Percentiles rank a stretch among this genome's conserved stretches.
phyloP scores from a whole-genome alignment of 2,888 invertebrate species.

The Amorpha juglandis region DNA sequence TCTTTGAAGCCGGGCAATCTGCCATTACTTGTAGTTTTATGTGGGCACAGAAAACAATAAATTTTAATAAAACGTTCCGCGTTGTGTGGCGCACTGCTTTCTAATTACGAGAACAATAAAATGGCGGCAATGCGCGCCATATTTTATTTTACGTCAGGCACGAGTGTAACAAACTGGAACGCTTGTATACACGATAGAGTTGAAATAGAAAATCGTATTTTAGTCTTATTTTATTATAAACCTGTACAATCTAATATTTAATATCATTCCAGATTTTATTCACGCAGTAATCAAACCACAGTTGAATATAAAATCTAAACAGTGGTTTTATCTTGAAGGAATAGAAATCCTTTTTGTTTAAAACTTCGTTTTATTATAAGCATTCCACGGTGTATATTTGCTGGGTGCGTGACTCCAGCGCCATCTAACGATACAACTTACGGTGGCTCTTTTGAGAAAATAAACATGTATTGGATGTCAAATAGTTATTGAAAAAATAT shows the following conservation, averaged over 20 bases:
- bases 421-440: too few species aligned
- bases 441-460: too few species aligned
- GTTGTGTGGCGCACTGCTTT: slow-evolving; percentile 43
- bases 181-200: slow-evolving; percentile 38
- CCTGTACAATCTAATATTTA: slow-evolving; percentile 20
- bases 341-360: background rate
- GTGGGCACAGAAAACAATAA: slow-evolving; percentile 25
- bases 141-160: slow-evolving; percentile 38
- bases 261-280: background rate
- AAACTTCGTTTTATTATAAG: too few species aligned
- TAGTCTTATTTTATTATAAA: slow-evolving; percentile 35
- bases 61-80: slow-evolving; percentile 42
- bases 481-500: too few species aligned
- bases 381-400: too few species aligned
- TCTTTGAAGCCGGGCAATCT: background rate
- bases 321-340: background rate
- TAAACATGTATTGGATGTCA: too few species aligned
- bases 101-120: slow-evolving; percentile 55
- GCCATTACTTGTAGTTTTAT: slow-evolving; percentile 5
- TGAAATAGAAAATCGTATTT: slow-evolving; percentile 39
- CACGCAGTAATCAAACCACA: background rate
- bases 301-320: background rate
- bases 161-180: slow-evolving; percentile 40
- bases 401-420: too few species aligned
- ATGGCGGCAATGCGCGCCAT: slow-evolving; percentile 34